phyloP scores from a whole-genome alignment of 2,113 vertebrate genomes.

The Pachyramphus minor region DNA sequence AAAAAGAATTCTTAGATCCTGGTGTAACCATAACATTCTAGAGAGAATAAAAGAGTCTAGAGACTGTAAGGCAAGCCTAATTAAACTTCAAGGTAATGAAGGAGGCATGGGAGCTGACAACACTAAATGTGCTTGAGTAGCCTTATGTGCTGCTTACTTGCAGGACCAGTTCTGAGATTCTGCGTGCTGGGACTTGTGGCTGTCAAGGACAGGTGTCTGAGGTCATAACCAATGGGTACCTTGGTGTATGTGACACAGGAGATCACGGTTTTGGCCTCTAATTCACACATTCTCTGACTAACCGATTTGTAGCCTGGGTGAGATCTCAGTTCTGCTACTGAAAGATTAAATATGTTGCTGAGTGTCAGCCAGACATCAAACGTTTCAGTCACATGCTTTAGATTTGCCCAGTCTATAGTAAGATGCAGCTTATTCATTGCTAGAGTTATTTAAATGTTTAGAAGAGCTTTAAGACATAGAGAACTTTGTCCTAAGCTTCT shows the following conservation, averaged over 20 bases:
- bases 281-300: background rate
- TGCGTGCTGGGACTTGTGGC: background rate
- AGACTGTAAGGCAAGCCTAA: background rate
- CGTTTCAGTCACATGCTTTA: background rate
- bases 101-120: background rate
- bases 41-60: background rate
- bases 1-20: background rate
- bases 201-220: background rate
- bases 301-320: background rate
- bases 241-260: background rate
- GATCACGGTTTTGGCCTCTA: background rate
- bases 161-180: background rate
- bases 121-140: background rate
- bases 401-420: background rate
- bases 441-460: background rate
- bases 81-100: background rate
- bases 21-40: background rate
- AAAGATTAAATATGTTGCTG: background rate
- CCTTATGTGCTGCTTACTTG: background rate
- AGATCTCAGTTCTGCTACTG: background rate
- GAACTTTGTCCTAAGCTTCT: background rate
- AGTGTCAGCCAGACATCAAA: background rate
- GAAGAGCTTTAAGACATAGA: background rate
- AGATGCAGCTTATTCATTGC: background rate
- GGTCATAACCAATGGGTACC: background rate